A percentile compares a stretch with the other conserved stretches of the same genome.
These are phyloP conservation scores for Cephalopholis sonnerati DNA, from an alignment of 2,113 vertebrate species.

Conservation along the genomic window DNA sequence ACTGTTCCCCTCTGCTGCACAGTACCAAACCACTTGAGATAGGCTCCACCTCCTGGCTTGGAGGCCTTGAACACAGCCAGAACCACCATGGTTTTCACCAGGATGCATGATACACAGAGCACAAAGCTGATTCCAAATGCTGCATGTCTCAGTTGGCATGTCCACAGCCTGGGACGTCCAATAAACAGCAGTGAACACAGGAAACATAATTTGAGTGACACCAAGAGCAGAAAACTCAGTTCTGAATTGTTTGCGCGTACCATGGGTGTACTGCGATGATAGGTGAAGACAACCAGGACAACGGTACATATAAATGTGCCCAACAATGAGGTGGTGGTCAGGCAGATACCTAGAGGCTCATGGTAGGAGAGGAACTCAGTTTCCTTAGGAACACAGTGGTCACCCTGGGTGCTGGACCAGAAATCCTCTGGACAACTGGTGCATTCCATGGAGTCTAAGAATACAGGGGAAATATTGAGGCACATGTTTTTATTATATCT, in stretches of 20 bases:
- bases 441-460: conserved; percentile 73
- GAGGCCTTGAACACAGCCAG: conserved; percentile 28
- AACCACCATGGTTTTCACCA: conserved; percentile 26
- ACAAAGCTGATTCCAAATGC: conserved; percentile 31
- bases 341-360: conserved; percentile 13
- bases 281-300: conserved; percentile 62
- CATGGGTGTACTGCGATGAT: conserved; percentile 69
- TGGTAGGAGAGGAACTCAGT: conserved; percentile 20
- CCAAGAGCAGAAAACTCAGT: conserved; percentile 74
- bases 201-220: conserved; percentile 80
- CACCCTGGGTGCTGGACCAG: conserved; percentile 65
- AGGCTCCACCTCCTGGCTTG: conserved; percentile 10
- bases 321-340: conserved; percentile 53
- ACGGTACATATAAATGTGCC: conserved; percentile 65
- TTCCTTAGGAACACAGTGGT: conserved; percentile 21
- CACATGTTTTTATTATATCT: background rate
- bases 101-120: background rate
- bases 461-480: background rate
- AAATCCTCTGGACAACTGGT: conserved; percentile 71
- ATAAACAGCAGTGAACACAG: conserved; percentile 76
- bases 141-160: conserved; percentile 32
- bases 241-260: conserved; percentile 81
- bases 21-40: conserved; percentile 23
- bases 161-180: background rate
- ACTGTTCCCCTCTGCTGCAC: conserved; percentile 25